Base-by-base conservation (phyloP, 2,888 invertebrate species). In the Linnaemya vulpina region DNA sequence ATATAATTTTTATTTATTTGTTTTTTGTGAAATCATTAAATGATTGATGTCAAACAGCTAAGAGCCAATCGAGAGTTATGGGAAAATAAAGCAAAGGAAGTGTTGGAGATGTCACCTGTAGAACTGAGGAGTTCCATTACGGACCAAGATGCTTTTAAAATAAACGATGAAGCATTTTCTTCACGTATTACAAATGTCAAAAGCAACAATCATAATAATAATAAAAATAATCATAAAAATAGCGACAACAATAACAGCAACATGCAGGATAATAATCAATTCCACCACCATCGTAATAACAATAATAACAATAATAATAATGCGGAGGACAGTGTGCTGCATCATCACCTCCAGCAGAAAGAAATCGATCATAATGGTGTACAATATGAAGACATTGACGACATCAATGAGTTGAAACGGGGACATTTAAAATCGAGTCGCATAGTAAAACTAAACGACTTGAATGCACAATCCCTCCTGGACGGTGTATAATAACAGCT, bases 71-170 rank as follows among this genome's bases (percentile, higher is more conserved):
- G 92, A 87, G 89, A 90, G 84, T 88, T 92, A 78, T 93, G 92
- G 92, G 92, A 93, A 90, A 91, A 89, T 90, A 92, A 92, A 87
- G 93, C 92, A 17, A 92, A 92, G 83, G 89, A 93, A 89, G 90
- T 93, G 82, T 87, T 93, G 75, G 90, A 90, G 84, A 88, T 92
- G 84, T 84, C 87, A 73, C 88, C 89, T 20, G 88, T 87, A 75
- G 87, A 88, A 35, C 88, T 88, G 82, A 89, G 90, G 71, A 86
- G 75, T 43, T 68, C 78, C 53, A 83, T 87, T 30, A 89, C 90
- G 71, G 89, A 90, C 25, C 87, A 87, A 63, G 90, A 89, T 46
- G 91, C 91, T 67, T 89, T 91, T 65, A 88, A 84, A 83, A 87
- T 9, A 25, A 43, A 87, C 65, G 87, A 87, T 81, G 88, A 88